Conservation (phyloP, 2,888 invertebrate genomes). For the Heliconius ismenius region DNA sequence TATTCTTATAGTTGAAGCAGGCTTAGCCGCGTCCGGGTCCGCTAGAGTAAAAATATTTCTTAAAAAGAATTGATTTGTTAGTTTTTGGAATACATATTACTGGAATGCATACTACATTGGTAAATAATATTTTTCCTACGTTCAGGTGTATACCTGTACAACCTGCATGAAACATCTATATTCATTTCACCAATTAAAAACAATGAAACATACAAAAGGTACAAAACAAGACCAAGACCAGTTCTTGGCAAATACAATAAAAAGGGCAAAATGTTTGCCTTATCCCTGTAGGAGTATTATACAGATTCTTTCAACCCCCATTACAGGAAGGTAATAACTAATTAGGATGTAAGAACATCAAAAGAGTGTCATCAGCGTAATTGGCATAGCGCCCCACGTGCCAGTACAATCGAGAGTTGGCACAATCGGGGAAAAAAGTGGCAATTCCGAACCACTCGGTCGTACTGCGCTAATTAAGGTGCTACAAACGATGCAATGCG, state of each 20-base stretch:
- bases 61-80: no score
- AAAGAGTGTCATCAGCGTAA: constrained; percentile 51
- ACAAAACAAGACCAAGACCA: background rate
- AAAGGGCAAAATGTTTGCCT: constrained; percentile 17
- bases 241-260: constrained; percentile 24
- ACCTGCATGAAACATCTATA: background rate
- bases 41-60: no score
- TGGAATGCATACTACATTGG: no score
- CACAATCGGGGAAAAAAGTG: constrained; percentile 59
- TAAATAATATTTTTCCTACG: no score
- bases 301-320: constrained; percentile 17
- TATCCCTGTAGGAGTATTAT: background rate
- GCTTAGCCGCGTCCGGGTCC: no score
- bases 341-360: constrained; percentile 50
- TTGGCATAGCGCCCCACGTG: constrained; percentile 59
- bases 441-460: constrained; percentile 64
- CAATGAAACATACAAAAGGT: background rate
- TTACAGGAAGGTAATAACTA: constrained; percentile 43
- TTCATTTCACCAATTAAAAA: background rate
- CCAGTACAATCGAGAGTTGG: constrained; percentile 50
- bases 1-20: no score
- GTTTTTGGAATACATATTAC: no score
- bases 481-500: constrained; percentile 54
- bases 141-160: background rate
- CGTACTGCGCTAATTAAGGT: constrained; percentile 67